A percentile compares a stretch with the other conserved stretches of the same genome.
Conservation (phyloP, 1,140 invertebrate species). For the Zaprionus capensis region DNA sequence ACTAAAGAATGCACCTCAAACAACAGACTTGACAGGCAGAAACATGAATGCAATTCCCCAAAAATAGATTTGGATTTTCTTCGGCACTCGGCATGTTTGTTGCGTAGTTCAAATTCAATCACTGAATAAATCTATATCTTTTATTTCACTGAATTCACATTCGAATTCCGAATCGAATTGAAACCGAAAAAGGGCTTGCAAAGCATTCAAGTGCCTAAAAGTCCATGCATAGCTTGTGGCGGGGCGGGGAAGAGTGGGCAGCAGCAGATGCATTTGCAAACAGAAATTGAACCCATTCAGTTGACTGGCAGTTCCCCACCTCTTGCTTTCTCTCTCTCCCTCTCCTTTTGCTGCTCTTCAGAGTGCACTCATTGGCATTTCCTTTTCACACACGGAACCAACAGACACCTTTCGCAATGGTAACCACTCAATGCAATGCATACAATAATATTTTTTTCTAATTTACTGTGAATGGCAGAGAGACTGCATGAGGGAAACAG, state of each 20-base stretch:
- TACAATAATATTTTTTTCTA: constrained; percentile 82
- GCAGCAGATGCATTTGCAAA: constrained; percentile 26
- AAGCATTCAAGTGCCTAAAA: constrained; percentile 42
- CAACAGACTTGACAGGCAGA: not conserved
- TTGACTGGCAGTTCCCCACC: not conserved
- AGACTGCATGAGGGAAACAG: not conserved
- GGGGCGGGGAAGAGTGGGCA: not conserved
- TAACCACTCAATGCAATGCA: constrained; percentile 65
- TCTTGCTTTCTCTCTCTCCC: not conserved
- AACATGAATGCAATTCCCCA: constrained; percentile 18
- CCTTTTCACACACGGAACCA: constrained; percentile 43
- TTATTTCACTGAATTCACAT: constrained; percentile 24
- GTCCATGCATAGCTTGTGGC: constrained; percentile 40
- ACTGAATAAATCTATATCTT: constrained; percentile 30
- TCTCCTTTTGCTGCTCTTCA: not conserved
- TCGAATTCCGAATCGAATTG: constrained; percentile 8
- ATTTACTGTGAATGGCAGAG: constrained; percentile 36
- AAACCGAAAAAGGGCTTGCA: constrained; percentile 27
- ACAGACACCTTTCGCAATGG: constrained; percentile 69
- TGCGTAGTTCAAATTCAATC: constrained; percentile 33
- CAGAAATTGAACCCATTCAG: constrained; percentile 47
- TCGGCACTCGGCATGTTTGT: not conserved
- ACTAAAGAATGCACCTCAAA: constrained; percentile 3
- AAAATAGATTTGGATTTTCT: constrained; percentile 5
- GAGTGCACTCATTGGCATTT: constrained; percentile 37